phyloP scores from a whole-genome alignment of 2,888 invertebrate species.

The Standfussiana lucernea region DNA sequence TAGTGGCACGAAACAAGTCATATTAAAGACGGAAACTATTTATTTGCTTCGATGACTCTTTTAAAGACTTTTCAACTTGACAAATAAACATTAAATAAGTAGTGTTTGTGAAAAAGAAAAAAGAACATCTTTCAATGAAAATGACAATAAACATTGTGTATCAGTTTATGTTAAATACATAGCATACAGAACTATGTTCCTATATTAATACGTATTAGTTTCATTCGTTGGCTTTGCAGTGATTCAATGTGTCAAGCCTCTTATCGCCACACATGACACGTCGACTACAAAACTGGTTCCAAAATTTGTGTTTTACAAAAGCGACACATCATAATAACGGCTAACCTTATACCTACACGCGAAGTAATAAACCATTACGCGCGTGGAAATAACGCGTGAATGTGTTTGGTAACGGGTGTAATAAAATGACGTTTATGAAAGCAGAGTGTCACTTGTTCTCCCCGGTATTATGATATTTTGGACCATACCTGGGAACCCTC shows the following conservation, averaged over 20 bases:
- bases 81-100: neutral
- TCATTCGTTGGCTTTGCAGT: neutral
- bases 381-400: conserved; percentile 51
- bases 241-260: neutral
- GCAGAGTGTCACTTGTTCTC: neutral
- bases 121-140: neutral
- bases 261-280: neutral
- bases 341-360: conserved; percentile 38
- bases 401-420: conserved; percentile 39
- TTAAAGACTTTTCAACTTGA: conserved; percentile 3
- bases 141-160: neutral
- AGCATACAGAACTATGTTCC: neutral
- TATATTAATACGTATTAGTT: neutral
- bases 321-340: conserved; percentile 25
- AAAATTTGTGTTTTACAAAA: conserved; percentile 46
- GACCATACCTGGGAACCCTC: neutral
- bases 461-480: neutral
- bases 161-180: neutral
- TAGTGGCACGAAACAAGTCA: neutral
- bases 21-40: conserved; percentile 10
- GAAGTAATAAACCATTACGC: conserved; percentile 45
- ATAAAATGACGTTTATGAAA: neutral
- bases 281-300: conserved; percentile 2
- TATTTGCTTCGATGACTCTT: neutral
- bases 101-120: neutral